These are phyloP conservation scores for Dastarcus helophoroides DNA, from an alignment of 2,888 invertebrate genomes.

Conservation along the genomic window DNA sequence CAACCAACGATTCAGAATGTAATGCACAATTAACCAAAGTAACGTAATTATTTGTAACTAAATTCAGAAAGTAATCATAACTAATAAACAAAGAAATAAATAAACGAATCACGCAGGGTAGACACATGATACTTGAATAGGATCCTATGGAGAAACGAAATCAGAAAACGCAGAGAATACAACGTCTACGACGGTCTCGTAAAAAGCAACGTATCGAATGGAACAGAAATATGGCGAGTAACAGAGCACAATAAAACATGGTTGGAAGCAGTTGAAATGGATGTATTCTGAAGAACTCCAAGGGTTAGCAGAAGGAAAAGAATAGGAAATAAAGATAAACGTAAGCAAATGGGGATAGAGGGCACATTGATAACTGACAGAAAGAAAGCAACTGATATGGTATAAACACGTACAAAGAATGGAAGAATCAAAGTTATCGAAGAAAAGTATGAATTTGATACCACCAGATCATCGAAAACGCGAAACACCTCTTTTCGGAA, in stretches of 20 bases:
- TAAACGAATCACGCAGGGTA: constrained; percentile 8
- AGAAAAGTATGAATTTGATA: constrained; percentile 6
- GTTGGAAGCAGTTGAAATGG: constrained; percentile 10
- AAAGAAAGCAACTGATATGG: constrained; percentile 7
- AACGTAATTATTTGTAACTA: too few species aligned
- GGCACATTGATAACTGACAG: constrained; percentile 4
- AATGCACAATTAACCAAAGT: too few species aligned
- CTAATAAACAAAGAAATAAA: constrained; percentile 8
- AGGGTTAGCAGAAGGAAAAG: constrained; percentile 9
- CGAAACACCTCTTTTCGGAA: constrained; percentile 10
- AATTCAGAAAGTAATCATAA: too few species aligned
- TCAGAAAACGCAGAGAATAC: constrained; percentile 5
- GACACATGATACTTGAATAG: constrained; percentile 8
- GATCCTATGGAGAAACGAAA: constrained; percentile 8
- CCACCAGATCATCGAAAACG: constrained; percentile 4
- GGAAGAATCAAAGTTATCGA: constrained; percentile 7
- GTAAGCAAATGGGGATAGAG: constrained; percentile 5
- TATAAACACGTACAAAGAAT: constrained; percentile 9
- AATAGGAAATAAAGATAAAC: constrained; percentile 5
- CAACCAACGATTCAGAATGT: too few species aligned
- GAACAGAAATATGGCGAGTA: constrained; percentile 10
- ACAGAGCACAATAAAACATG: constrained; percentile 8
- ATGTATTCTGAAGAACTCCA: constrained; percentile 8
- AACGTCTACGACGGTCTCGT: constrained; percentile 10
- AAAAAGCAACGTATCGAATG: constrained; percentile 7